A percentile compares a stretch with the other conserved stretches of the same genome.
phyloP scores from a whole-genome alignment of 2,797 vertebrate genomes.

The Huso huso region DNA sequence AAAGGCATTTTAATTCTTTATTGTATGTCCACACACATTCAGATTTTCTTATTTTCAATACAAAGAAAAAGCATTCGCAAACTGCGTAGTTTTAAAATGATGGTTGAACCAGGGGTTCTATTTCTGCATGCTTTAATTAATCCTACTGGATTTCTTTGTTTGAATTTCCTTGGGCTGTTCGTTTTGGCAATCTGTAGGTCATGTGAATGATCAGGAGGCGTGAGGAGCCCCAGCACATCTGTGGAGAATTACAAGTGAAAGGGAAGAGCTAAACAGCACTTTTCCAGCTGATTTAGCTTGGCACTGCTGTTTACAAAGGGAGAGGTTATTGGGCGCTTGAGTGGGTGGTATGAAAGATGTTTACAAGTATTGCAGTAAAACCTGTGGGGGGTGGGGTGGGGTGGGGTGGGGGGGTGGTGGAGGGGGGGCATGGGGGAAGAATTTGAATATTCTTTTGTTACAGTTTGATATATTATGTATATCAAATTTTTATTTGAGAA shows the following conservation, averaged over 20 bases:
- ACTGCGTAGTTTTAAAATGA: too few relatives aligned
- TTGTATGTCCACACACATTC: too few relatives aligned
- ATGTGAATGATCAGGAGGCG: slow-evolving; percentile 58
- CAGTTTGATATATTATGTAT: too few relatives aligned
- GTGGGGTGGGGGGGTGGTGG: too few relatives aligned
- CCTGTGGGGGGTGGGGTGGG: too few relatives aligned
- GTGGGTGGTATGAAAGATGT: background rate
- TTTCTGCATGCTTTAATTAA: background rate
- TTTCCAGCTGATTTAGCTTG: background rate
- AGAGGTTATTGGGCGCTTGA: background rate
- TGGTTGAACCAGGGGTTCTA: too few relatives aligned
- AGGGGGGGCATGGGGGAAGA: too few relatives aligned
- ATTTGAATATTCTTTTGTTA: too few relatives aligned
- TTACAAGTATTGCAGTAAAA: slow-evolving; percentile 7
- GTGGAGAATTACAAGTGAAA: slow-evolving; percentile 31
- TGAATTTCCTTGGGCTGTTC: slow-evolving; percentile 15
- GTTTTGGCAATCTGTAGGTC: slow-evolving; percentile 37
- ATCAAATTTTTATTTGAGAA: too few relatives aligned
- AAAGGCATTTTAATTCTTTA: too few relatives aligned
- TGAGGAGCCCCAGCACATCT: slow-evolving; percentile 44
- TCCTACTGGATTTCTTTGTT: background rate
- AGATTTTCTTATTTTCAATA: too few relatives aligned
- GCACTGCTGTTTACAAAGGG: background rate
- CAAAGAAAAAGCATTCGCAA: too few relatives aligned
- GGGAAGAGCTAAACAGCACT: background rate